phyloP scores from a whole-genome alignment of 2,888 invertebrate genomes.

The Megalurothrips usitatus region DNA sequence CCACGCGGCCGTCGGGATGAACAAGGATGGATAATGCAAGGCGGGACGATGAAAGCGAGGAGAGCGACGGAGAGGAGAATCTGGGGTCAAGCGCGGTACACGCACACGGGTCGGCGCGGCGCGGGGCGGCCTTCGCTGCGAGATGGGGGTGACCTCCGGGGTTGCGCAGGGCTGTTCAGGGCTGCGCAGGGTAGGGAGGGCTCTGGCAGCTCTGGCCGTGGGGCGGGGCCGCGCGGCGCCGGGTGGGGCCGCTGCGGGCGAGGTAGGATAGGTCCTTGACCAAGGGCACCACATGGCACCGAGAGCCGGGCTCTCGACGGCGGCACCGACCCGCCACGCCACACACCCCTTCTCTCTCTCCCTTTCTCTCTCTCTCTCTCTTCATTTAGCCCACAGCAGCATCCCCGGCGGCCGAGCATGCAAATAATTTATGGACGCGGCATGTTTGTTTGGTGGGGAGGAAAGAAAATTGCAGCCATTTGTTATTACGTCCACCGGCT shows the following conservation, averaged over 20 bases:
- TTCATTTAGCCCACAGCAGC: not conserved
- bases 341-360: not conserved
- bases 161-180: too few species aligned
- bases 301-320: not conserved
- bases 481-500: not conserved
- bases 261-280: constrained; percentile 3
- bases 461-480: not conserved
- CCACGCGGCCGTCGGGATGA: too few species aligned
- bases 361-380: not conserved
- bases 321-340: not conserved
- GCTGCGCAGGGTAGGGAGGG: not conserved
- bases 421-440: too few species aligned
- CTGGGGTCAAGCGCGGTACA: too few species aligned
- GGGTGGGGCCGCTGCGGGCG: not conserved
- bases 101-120: too few species aligned
- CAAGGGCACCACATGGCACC: not conserved
- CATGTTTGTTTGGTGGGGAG: not conserved
- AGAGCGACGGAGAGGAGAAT: too few species aligned
- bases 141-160: too few species aligned
- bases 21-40: too few species aligned
- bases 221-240: not conserved
- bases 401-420: too few species aligned
- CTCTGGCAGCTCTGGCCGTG: not conserved
- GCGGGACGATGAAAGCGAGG: too few species aligned
- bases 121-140: too few species aligned